Conservation (phyloP, 2,113 vertebrate species). For the Poecilia latipinna region DNA sequence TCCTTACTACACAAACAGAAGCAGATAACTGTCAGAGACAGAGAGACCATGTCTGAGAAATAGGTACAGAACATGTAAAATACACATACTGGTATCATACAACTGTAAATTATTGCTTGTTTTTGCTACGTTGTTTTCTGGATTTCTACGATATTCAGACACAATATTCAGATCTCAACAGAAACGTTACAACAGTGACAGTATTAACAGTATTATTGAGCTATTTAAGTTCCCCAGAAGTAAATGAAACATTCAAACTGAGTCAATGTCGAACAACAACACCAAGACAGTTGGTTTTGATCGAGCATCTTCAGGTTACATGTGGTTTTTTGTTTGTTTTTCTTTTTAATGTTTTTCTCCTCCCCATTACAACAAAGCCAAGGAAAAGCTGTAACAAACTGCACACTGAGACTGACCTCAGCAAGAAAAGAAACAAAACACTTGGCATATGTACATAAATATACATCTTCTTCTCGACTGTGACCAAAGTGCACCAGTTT, state of each 20-base stretch:
- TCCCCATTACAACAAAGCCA: constrained; percentile 65
- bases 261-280: constrained; percentile 73
- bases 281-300: constrained; percentile 69
- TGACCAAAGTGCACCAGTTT: constrained; percentile 70
- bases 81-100: constrained; percentile 76
- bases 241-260: constrained; percentile 67
- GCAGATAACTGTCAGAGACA: constrained; percentile 77
- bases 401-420: constrained; percentile 65
- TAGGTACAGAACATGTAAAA: constrained; percentile 77
- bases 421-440: constrained; percentile 58
- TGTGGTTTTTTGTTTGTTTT: constrained; percentile 43
- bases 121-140: constrained; percentile 83
- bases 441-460: constrained; percentile 76
- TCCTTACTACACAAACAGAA: constrained; percentile 83
- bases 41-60: constrained; percentile 78
- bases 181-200: constrained; percentile 79
- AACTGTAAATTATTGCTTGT: constrained; percentile 85
- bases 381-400: constrained; percentile 73
- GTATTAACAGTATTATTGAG: constrained; percentile 66
- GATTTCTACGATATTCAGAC: constrained; percentile 80
- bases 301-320: constrained; percentile 65
- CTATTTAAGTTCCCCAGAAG: constrained; percentile 69
- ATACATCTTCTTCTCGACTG: constrained; percentile 69
- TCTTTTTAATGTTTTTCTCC: constrained; percentile 17
- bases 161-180: constrained; percentile 81